Evolutionary conservation across 2,888 invertebrate species (phyloP), one percentile per base, ranked within the genome.

Genomic region (Eupithecia insigniata): DNA sequence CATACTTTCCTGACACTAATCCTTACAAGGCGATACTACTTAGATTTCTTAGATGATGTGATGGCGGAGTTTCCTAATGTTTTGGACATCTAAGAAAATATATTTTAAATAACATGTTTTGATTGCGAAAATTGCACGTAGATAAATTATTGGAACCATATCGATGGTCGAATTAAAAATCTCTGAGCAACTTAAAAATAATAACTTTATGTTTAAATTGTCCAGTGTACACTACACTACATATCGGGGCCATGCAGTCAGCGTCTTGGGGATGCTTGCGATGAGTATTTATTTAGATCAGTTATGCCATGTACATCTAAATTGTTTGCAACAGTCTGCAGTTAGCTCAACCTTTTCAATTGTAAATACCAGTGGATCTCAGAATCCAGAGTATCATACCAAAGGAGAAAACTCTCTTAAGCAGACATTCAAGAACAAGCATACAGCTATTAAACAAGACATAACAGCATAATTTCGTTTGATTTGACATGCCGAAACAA

Each of bases 391-490:
- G 55, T 55, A 55, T 55, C 55, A 60, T 62, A 80, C 82, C 82
- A 86, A 88, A 88, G 83, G 87, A 90, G 86, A 90, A 90, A 90
- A 89, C 87, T 89, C 86, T 88, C 89, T 84, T 87, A 80, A 87
- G 89, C 83, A 51, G 22, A 22, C 22, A 92, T 91, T 87, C 88
- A 89, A 81, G 84, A 86, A 88, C 87, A 88, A 87, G 88, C 86
- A 87, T 89, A 91, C 90, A 84, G 85, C 86, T 82, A 89, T 62
- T 92, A 91, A 93, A 92, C 91, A 92, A 93, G 91, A 92, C 93
- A 92, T 93, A 93, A 94, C 93, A 92, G 92, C 91, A 94, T 94
- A 92, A 93, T 94, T 93, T 93, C 89, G 90, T 94, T 92, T 93
- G 92, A 93, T 93, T 92, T 92, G 91, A 93, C 92, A 94, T 92